These are phyloP conservation scores for Sinonovacula constricta DNA, from an alignment of 1,140 invertebrate genomes.

Conservation along the genomic window DNA sequence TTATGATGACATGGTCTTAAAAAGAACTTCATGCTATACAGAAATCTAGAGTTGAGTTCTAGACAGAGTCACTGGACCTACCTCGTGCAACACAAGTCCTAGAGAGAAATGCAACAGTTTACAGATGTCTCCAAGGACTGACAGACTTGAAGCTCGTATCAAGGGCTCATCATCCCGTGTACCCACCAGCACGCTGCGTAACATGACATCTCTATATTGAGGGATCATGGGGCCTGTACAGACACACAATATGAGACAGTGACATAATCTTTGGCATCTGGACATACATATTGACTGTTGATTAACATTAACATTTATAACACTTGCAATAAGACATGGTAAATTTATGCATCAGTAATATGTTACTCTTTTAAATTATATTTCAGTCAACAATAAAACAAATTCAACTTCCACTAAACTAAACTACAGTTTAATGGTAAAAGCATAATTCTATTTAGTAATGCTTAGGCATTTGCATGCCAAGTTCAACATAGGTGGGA, in stretches of 20 bases:
- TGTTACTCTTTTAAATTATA: no score
- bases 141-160: constrained; percentile 88
- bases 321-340: neutral
- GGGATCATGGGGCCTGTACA: constrained; percentile 86
- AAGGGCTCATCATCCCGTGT: constrained; percentile 85
- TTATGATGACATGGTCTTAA: neutral
- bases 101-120: constrained; percentile 87
- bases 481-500: no score
- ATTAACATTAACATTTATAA: no score
- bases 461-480: no score
- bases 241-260: constrained; percentile 15
- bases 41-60: neutral
- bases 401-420: no score
- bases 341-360: neutral
- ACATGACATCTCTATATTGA: constrained; percentile 84
- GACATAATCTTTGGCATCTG: neutral
- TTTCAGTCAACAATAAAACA: no score
- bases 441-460: no score
- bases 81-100: constrained; percentile 86
- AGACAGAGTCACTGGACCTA: constrained; percentile 74
- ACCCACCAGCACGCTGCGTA: constrained; percentile 86
- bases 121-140: constrained; percentile 91
- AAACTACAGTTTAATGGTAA: no score
- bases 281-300: neutral
- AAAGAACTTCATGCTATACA: neutral